Conservation (phyloP, 2,888 invertebrate species). For the Euclidia mi region DNA sequence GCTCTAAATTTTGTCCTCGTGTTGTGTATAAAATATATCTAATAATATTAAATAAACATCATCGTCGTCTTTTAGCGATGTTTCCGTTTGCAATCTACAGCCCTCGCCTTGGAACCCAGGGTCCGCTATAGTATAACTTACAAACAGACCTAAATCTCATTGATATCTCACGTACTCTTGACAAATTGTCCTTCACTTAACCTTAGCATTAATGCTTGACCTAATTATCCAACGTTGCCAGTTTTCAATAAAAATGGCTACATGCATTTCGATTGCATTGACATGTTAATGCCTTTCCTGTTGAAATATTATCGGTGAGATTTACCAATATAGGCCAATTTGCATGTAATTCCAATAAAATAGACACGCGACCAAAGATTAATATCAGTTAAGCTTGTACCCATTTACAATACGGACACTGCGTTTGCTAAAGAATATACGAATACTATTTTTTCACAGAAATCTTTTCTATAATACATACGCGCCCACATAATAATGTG, state of each 20-base stretch:
- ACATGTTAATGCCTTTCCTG: conserved; percentile 7
- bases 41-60: no score
- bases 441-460: no score
- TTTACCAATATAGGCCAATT: conserved; percentile 12
- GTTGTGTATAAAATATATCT: no score
- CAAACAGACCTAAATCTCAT: no score
- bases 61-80: no score
- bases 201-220: not conserved
- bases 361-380: conserved; percentile 18
- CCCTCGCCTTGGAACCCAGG: no score
- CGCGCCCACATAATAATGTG: no score
- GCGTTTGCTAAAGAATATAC: not conserved
- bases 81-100: no score
- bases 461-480: no score
- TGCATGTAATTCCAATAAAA: conserved; percentile 21
- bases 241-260: not conserved
- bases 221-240: not conserved
- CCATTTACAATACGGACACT: not conserved
- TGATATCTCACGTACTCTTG: not conserved
- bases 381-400: conserved; percentile 19
- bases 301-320: conserved; percentile 9
- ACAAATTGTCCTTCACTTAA: not conserved
- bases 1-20: no score
- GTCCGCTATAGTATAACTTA: no score
- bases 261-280: not conserved